These are phyloP conservation scores for Yoshiicerus persimilis DNA, from an alignment of 1,140 invertebrate species.

Conservation along the genomic window DNA sequence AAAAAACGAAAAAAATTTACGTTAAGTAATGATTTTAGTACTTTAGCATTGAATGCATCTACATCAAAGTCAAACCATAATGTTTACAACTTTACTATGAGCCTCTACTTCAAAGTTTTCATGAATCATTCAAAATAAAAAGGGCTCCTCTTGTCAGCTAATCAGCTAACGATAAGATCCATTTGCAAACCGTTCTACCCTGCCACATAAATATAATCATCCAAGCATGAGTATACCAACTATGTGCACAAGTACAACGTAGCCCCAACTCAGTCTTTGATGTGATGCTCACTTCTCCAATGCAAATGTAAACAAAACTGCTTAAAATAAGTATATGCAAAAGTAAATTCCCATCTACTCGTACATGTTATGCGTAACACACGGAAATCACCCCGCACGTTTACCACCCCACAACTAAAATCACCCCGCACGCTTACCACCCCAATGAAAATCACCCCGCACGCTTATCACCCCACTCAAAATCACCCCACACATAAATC, in stretches of 20 bases:
- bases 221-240: too few relatives aligned
- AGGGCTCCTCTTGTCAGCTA: not conserved
- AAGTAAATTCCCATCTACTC: not conserved
- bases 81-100: not conserved
- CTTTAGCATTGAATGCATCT: not conserved
- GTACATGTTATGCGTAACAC: not conserved
- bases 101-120: not conserved
- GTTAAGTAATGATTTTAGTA: too few relatives aligned
- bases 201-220: not conserved
- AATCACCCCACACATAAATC: too few relatives aligned
- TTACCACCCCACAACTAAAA: too few relatives aligned
- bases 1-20: too few relatives aligned
- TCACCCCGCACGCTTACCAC: too few relatives aligned
- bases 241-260: too few relatives aligned
- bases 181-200: not conserved
- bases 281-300: too few relatives aligned
- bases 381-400: not conserved
- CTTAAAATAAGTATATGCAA: not conserved
- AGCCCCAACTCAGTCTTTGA: too few relatives aligned
- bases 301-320: not conserved
- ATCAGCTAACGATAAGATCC: not conserved
- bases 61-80: too few relatives aligned
- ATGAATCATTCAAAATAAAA: not conserved
- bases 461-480: too few relatives aligned
- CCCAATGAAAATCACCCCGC: too few relatives aligned